Base-by-base conservation (phyloP, 2,888 invertebrate species). In the Sturmia bella region DNA sequence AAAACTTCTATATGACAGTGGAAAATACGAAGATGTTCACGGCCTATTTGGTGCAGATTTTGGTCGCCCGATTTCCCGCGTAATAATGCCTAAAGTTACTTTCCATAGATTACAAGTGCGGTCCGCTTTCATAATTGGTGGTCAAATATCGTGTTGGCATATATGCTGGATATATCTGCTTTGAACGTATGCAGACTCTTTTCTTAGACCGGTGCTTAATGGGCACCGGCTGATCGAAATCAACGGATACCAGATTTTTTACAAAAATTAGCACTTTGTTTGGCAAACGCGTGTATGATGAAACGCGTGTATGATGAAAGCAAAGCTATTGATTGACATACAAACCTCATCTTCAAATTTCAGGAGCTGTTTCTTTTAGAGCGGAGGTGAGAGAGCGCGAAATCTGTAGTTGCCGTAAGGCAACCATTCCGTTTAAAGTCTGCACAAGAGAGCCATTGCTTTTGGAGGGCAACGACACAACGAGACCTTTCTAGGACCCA, bases 1-100 rank as follows among this genome's bases (percentile, higher is more conserved):
- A 24, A 21, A 21, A 19, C 12, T 45, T 45, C 7, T 5, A 45
- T 11, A 45, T 45, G 45, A 7, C 45, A 48, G 45, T 19, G 52
- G 24, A 52, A 52, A 52, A 52, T 24, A 52, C 24, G 13, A 52
- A 52, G 21, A 45, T 27, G 24, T 63, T 32, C 27, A 45, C 37
- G 48, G 32, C 17, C 12, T 37, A 48, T 63, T 45, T 32, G 27
- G 45, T 15, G 27, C 27, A 48, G 12, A 12, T 45, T 63, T 63
- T 54, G 27, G 27, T 52, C 50, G 50, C 24, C 21, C 21, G 12
- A 50, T 50, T 13, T 21, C 24, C 50, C 50, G 50, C 13, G 11
- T 13, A 52, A 52, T 52, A 1, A 24, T 24, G 2, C 9, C 52
- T n/a, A 24, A 45, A 24, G 63, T 24, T 63, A 32, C 11, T 27